Percentiles rank a stretch among this genome's conserved stretches.
These are phyloP conservation scores for Hystrix brachyura DNA, from an alignment of 2,113 vertebrate genomes.

Conservation along the genomic window DNA sequence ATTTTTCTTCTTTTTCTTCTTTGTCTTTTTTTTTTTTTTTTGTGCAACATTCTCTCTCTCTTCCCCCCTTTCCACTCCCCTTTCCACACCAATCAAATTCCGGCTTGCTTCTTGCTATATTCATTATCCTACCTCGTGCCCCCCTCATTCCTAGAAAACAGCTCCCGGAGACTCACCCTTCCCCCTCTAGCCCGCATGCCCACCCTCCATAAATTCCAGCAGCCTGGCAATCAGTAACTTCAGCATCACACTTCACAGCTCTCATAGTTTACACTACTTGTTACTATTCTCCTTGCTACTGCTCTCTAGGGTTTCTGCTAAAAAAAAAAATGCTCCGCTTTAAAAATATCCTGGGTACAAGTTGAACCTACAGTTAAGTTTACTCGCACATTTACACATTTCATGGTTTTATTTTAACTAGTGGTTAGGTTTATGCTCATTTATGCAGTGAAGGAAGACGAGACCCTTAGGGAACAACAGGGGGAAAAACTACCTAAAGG, in stretches of 20 bases:
- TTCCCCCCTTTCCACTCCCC: background rate
- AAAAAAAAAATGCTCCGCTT: background rate
- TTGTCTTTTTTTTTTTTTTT: background rate
- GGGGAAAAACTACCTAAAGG: background rate
- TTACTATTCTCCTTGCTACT: slow-evolving; percentile 59
- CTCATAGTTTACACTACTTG: slow-evolving; percentile 67
- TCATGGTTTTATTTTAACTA: background rate
- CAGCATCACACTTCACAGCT: slow-evolving; percentile 65
- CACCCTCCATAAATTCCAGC: slow-evolving; percentile 75
- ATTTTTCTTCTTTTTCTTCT: slow-evolving; percentile 68
- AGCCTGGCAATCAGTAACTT: slow-evolving; percentile 75
- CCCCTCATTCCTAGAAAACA: slow-evolving; percentile 80
- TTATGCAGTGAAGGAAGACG: background rate
- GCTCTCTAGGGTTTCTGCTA: background rate
- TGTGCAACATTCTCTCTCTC: background rate
- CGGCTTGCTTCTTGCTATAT: slow-evolving; percentile 71
- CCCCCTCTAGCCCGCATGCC: slow-evolving; percentile 17
- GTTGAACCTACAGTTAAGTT: slow-evolving; percentile 55
- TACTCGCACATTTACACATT: background rate
- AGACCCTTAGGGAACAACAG: background rate
- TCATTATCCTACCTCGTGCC: slow-evolving; percentile 69
- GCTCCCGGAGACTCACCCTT: slow-evolving; percentile 37
- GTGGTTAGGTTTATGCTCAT: background rate
- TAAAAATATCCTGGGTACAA: slow-evolving; percentile 65
- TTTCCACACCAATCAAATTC: slow-evolving; percentile 77